A percentile compares a stretch with the other conserved stretches of the same genome.
Evolutionary conservation across 2,113 vertebrate species (phyloP).

Genomic region (Phycodurus eques): DNA sequence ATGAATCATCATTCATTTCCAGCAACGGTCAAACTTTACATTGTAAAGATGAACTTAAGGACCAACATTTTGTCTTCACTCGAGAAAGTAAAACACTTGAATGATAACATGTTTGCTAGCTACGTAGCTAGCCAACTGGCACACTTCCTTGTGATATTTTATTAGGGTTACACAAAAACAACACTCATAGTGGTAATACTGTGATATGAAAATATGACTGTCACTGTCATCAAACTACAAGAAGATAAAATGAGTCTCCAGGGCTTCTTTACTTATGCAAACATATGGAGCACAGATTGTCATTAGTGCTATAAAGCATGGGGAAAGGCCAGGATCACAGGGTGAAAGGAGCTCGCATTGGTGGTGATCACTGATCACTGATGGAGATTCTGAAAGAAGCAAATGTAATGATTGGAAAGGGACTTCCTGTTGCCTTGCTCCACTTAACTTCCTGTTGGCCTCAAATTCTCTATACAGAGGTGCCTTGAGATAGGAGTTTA

Average conservation of each 20-base stretch:
- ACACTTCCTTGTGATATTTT: background rate
- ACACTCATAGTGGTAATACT: background rate
- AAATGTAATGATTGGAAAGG: conserved; percentile 63
- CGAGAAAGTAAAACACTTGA: background rate
- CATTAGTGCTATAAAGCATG: conserved; percentile 16
- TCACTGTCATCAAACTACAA: background rate
- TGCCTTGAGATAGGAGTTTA: too few relatives aligned
- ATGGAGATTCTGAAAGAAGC: conserved; percentile 98
- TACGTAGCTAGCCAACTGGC: too few relatives aligned
- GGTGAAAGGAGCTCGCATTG: conserved; percentile 15
- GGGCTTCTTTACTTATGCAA: too few relatives aligned
- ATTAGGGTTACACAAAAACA: background rate
- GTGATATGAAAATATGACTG: background rate
- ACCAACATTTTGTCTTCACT: background rate
- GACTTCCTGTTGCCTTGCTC: too few relatives aligned
- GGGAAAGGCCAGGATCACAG: conserved; percentile 15
- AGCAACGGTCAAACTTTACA: conserved; percentile 41
- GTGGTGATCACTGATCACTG: conserved; percentile 94
- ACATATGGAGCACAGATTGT: too few relatives aligned
- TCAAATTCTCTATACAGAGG: too few relatives aligned
- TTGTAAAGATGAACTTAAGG: conserved; percentile 39
- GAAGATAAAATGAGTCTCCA: background rate
- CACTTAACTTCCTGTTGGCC: too few relatives aligned
- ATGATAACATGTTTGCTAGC: background rate
- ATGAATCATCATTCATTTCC: conserved; percentile 25